Conservation (phyloP, 2,888 invertebrate species). For the Ellobium chinense region DNA sequence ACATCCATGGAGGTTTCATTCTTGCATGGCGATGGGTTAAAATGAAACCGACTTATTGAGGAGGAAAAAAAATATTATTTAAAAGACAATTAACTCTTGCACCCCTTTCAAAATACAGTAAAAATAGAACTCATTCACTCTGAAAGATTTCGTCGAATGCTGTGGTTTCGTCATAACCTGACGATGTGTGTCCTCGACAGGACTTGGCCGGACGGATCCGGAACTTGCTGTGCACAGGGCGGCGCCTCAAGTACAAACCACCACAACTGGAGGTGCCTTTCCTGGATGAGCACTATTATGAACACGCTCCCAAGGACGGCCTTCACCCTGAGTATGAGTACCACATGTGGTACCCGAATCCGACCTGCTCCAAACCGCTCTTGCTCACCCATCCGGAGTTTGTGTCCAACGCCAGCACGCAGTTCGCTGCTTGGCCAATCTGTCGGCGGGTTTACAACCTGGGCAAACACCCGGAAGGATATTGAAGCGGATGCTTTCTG, state of each 20-base stretch:
- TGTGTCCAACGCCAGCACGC: slow-evolving; percentile 21
- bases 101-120: too few species aligned
- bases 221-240: slow-evolving; percentile 36
- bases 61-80: too few species aligned
- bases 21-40: too few species aligned
- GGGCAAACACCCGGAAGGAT: not conserved
- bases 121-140: too few species aligned
- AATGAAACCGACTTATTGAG: too few species aligned
- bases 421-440: slow-evolving; percentile 3
- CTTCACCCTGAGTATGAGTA: slow-evolving; percentile 36
- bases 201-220: slow-evolving; percentile 30
- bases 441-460: not conserved
- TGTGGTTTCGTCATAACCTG: too few species aligned
- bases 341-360: slow-evolving; percentile 25
- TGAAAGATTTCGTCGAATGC: too few species aligned
- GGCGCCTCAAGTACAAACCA: slow-evolving; percentile 32
- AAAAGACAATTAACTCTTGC: too few species aligned
- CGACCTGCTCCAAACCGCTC: not conserved
- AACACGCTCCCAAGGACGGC: slow-evolving; percentile 34
- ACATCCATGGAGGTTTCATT: too few species aligned
- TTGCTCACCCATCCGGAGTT: slow-evolving; percentile 31
- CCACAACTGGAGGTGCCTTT: slow-evolving; percentile 31
- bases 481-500: too few species aligned
- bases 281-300: slow-evolving; percentile 16
- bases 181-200: slow-evolving; percentile 14